phyloP scores from a whole-genome alignment of 2,888 invertebrate species.

The Monopis laevigella region DNA sequence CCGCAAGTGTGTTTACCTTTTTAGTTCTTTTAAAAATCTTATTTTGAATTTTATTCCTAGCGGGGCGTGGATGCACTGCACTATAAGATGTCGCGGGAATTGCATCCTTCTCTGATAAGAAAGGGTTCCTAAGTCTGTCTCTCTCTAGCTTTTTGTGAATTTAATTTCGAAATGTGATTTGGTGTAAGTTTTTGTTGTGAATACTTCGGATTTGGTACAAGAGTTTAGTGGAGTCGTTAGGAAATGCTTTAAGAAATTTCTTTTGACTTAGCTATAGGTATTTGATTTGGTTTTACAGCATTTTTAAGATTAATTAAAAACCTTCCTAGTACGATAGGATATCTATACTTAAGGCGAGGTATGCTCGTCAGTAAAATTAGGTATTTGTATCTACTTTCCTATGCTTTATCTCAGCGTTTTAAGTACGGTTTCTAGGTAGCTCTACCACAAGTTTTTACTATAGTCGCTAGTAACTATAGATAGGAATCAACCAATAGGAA shows the following conservation, averaged over 20 bases:
- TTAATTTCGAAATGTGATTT: conserved; percentile 65
- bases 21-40: conserved; percentile 63
- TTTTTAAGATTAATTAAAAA: too few species aligned
- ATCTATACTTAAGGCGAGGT: too few species aligned
- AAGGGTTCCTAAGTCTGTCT: conserved; percentile 30
- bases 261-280: too few species aligned
- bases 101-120: conserved; percentile 52
- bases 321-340: too few species aligned
- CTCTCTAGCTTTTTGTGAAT: conserved; percentile 61
- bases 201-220: conserved; percentile 48
- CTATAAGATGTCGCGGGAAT: conserved; percentile 62
- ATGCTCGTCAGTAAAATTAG: too few species aligned
- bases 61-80: conserved; percentile 65
- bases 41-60: conserved; percentile 63
- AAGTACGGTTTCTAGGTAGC: too few species aligned
- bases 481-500: too few species aligned
- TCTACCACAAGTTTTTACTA: too few species aligned
- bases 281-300: too few species aligned
- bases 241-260: not conserved
- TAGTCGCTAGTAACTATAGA: too few species aligned
- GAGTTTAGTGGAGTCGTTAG: conserved; percentile 14
- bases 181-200: conserved; percentile 56
- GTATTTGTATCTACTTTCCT: too few species aligned
- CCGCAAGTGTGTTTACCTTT: conserved; percentile 59
- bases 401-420: too few species aligned